Evolutionary conservation across 2,888 invertebrate genomes (phyloP).

Genomic region (Caenorhabditis wallacei): DNA sequence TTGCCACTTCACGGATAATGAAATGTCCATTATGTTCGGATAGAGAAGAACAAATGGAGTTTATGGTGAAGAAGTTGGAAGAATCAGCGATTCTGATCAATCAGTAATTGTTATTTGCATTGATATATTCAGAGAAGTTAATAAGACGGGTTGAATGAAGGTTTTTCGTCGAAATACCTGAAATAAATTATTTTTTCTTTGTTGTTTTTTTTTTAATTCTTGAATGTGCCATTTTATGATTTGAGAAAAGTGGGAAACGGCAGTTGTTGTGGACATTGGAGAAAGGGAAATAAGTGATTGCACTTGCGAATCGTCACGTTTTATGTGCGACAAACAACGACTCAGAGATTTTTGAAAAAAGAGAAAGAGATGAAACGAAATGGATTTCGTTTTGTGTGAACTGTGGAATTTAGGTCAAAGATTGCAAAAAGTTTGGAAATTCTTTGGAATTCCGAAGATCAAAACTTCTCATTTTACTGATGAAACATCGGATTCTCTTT

Average conservation of each 20-base stretch:
- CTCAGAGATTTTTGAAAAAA: constrained; percentile 3
- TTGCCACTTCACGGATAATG: constrained; percentile 46
- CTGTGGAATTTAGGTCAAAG: constrained; percentile 35
- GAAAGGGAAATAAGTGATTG: constrained; percentile 22
- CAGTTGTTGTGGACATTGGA: constrained; percentile 44
- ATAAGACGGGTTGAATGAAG: constrained; percentile 44
- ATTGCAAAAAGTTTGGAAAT: too few relatives aligned
- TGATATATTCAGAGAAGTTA: constrained; percentile 12
- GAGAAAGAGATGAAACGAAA: constrained; percentile 6
- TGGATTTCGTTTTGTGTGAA: constrained; percentile 16
- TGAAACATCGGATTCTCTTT: constrained; percentile 6
- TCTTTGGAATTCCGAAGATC: too few relatives aligned
- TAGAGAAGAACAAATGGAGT: constrained; percentile 40
- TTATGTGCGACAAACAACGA: constrained; percentile 55
- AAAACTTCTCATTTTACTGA: background rate
- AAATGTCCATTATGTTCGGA: constrained; percentile 48
- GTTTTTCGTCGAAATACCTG: constrained; percentile 50
- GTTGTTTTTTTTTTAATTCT: constrained; percentile 7
- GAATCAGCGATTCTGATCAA: constrained; percentile 31
- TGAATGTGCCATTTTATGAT: constrained; percentile 49
- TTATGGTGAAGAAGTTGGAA: constrained; percentile 45
- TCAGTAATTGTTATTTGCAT: constrained; percentile 16
- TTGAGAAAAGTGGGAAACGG: background rate
- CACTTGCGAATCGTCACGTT: constrained; percentile 63
- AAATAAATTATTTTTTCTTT: constrained; percentile 15